phyloP scores from a whole-genome alignment of 1,140 invertebrate genomes.

The Drosophila albomicans region DNA sequence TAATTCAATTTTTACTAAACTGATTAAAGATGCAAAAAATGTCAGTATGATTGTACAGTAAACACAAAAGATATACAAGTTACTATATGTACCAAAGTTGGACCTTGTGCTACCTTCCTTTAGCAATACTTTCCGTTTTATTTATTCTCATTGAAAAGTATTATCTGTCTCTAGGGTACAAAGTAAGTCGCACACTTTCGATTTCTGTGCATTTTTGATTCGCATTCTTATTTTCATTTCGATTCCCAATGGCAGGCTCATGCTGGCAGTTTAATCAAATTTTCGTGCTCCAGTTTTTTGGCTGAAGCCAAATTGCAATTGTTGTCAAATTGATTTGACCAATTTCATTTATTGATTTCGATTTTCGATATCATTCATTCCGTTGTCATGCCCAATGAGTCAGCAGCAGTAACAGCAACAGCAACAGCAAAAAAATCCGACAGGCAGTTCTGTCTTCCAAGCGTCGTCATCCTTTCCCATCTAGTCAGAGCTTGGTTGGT shows the following conservation, averaged over 20 bases:
- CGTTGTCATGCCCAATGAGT: slow-evolving; percentile 76
- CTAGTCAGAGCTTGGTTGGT: slow-evolving; percentile 14
- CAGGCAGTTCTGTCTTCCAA: slow-evolving; percentile 3
- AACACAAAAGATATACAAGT: too few relatives aligned
- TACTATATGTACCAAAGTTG: too few relatives aligned
- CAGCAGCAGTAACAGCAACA: slow-evolving; percentile 50
- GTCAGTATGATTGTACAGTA: too few relatives aligned
- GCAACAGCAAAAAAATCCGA: slow-evolving; percentile 18
- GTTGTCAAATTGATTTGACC: slow-evolving; percentile 83
- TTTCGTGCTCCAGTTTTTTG: slow-evolving; percentile 67
- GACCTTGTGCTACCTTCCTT: background rate
- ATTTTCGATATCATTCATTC: slow-evolving; percentile 80
- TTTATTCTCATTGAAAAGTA: background rate
- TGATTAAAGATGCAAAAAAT: too few relatives aligned
- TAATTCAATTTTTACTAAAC: too few relatives aligned
- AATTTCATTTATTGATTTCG: slow-evolving; percentile 82
- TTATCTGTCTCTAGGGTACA: background rate
- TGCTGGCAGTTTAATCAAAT: slow-evolving; percentile 67
- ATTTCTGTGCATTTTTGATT: background rate
- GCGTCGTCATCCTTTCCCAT: background rate
- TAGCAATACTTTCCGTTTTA: background rate
- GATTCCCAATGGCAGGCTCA: background rate
- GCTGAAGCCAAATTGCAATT: slow-evolving; percentile 69
- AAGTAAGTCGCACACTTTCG: background rate
- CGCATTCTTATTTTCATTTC: slow-evolving; percentile 4